These are phyloP conservation scores for Cryptus armator DNA, from an alignment of 2,888 invertebrate species.

Conservation along the genomic window DNA sequence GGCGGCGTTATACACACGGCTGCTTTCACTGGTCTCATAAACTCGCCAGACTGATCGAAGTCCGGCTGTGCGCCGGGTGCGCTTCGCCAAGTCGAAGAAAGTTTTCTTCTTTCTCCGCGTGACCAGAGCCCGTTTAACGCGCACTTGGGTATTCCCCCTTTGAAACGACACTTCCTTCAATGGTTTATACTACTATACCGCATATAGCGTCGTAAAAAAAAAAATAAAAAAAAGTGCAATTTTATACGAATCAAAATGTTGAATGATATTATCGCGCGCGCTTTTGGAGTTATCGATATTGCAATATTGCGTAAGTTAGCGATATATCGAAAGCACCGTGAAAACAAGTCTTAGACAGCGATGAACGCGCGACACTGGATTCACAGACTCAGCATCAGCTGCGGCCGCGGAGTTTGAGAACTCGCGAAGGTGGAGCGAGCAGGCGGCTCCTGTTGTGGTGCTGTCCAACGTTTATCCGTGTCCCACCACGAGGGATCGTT, in stretches of 20 bases:
- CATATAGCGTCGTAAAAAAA: neutral
- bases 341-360: conserved; percentile 29
- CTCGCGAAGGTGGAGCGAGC: conserved; percentile 22
- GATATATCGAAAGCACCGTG: conserved; percentile 20
- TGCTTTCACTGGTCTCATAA: conserved; percentile 69
- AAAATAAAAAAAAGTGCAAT: neutral
- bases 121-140: conserved; percentile 11
- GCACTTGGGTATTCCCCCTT: conserved; percentile 15
- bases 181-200: neutral
- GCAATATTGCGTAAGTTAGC: neutral
- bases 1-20: conserved; percentile 45
- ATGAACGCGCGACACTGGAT: conserved; percentile 38
- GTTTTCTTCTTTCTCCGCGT: conserved; percentile 79
- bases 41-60: conserved; percentile 52
- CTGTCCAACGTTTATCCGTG: conserved; percentile 75
- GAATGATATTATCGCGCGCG: too few species aligned
- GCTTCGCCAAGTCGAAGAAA: conserved; percentile 75
- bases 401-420: conserved; percentile 37
- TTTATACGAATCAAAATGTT: too few species aligned
- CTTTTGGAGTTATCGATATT: too few species aligned
- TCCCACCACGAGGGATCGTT: conserved; percentile 75
- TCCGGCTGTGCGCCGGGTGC: conserved; percentile 46
- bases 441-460: conserved; percentile 23
- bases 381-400: conserved; percentile 36
- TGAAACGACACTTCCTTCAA: neutral